Evolutionary conservation across 1,140 invertebrate genomes (phyloP), one percentile per base, ranked within the genome.

Genomic region (Oncopodura yosiiana): DNA sequence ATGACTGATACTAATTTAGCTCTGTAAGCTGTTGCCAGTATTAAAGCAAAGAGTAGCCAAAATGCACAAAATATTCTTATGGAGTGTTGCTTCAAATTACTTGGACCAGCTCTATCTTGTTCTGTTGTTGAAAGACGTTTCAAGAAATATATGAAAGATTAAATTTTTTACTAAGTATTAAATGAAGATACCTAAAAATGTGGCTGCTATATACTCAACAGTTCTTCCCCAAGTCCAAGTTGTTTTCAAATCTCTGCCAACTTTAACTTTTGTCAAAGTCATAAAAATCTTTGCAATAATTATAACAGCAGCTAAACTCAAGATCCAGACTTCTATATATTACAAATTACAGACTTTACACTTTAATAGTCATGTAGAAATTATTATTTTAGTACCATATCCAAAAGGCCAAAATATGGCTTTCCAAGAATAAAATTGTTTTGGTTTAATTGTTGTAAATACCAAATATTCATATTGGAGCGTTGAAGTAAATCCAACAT

Each of bases 401-500:
- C 3, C 18, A 26, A 56, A 43, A 2, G 58, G 58, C 37, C 42
- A 34, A 14, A 32, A 39, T 23, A 60, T 48, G 0, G 54, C 21
- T 39, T 48, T 45, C 48, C 53, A 50, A 18, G 32, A 8, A 16
- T 37, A 46, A 29, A 6, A 8, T 14, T 6, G 14, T 45, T 16
- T 30, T 2, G 58, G 43, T 27, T n/a, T n/a, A n/a, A n/a, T n/a
- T n/a, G n/a, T n/a, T n/a, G n/a, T n/a, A n/a, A n/a, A n/a, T n/a
- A n/a, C n/a, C n/a, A n/a, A n/a, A n/a, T n/a, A n/a, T n/a, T n/a
- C n/a, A n/a, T n/a, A n/a, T n/a, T n/a, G n/a, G n/a, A n/a, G n/a
- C n/a, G n/a, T n/a, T n/a, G n/a, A n/a, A n/a, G n/a, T n/a, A n/a
- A n/a, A n/a, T n/a, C n/a, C n/a, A n/a, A n/a, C n/a, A n/a, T n/a